Base-by-base conservation (phyloP, 2,113 vertebrate genomes). In the Holacanthus passer region DNA sequence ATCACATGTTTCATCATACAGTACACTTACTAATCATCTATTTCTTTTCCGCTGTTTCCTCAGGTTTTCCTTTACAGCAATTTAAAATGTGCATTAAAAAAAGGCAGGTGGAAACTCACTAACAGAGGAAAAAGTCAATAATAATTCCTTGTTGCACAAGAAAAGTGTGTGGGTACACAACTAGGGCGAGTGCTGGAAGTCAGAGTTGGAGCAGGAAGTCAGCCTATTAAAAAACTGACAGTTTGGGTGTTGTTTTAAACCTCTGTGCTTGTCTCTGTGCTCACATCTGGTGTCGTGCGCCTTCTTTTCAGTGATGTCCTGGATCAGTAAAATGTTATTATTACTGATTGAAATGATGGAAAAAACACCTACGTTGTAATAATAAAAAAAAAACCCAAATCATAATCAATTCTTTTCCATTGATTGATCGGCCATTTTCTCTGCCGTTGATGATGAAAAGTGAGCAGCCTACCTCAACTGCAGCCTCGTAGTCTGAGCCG, bases 401-500 rank as follows among this genome's bases (percentile, higher is more conserved):
- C n/a, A 37, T 37, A 37, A 8, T 37, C 35, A 37, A 7, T 37
- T 37, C 35, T 2, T 35, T 20, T 7, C 20, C 9, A 20, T 39
- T 47, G 17, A 32, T 45, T 41, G 4, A 37, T 1, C 7, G 52
- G 45, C 5, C 20, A 19, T 22, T n/a, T 58, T 32, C 19, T 7
- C 13, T 13, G 35, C 39, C 41, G 1, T 31, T 45, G 41, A 65
- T 50, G 39, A 65, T 17, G 31, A 32, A 16, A 48, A 43, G 14
- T 8, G 4, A 53, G 37, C 7, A 32, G 20, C 55, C n/a, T 94
- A 99, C 98, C 98, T 99, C 98, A 73, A 99, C 96, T 83, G 95
- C 97, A 0, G 96, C 96, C 58, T 99, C 98, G 0, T 97, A 99
- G 82, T 98, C 97, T 0, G 97, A 96, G 59, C 96, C 97, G 27